A percentile compares a stretch with the other conserved stretches of the same genome.
Conservation (phyloP, 2,113 vertebrate species). For the Argyrosomus japonicus region DNA sequence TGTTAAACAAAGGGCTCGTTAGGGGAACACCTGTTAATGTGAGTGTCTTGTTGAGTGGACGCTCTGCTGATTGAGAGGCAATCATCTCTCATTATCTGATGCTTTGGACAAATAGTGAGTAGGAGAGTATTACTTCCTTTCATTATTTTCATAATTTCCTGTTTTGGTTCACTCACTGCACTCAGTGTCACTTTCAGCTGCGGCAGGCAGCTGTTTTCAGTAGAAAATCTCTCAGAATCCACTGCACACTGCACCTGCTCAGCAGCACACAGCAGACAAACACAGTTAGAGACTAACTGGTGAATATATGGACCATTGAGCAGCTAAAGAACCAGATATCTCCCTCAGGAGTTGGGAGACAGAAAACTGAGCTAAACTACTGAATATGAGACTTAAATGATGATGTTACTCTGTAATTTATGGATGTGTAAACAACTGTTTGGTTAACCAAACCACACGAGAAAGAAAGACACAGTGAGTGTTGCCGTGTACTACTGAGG, state of each 20-base stretch:
- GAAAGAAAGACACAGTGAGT: too few species aligned
- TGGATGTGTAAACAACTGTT: background rate
- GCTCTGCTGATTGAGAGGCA: background rate
- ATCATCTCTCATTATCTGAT: background rate
- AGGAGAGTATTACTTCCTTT: background rate
- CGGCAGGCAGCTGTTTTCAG: background rate
- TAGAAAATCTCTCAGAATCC: background rate
- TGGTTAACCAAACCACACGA: background rate
- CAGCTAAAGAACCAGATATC: too few species aligned
- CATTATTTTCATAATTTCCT: background rate
- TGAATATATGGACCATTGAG: too few species aligned
- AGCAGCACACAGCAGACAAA: too few species aligned
- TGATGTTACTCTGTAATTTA: background rate
- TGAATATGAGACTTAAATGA: background rate
- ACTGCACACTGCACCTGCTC: too few species aligned
- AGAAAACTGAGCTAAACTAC: too few species aligned
- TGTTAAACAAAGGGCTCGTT: background rate
- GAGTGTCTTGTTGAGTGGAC: constrained; percentile 1
- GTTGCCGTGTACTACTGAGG: too few species aligned
- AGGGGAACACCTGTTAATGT: background rate
- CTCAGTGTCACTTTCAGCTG: background rate
- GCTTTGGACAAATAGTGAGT: background rate
- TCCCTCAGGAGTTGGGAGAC: too few species aligned
- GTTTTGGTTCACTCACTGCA: background rate
- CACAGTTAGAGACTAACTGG: too few species aligned